Percentiles rank a stretch among this genome's conserved stretches.
Evolutionary conservation across 2,888 invertebrate genomes (phyloP).

Genomic region (Portevinia maculata): DNA sequence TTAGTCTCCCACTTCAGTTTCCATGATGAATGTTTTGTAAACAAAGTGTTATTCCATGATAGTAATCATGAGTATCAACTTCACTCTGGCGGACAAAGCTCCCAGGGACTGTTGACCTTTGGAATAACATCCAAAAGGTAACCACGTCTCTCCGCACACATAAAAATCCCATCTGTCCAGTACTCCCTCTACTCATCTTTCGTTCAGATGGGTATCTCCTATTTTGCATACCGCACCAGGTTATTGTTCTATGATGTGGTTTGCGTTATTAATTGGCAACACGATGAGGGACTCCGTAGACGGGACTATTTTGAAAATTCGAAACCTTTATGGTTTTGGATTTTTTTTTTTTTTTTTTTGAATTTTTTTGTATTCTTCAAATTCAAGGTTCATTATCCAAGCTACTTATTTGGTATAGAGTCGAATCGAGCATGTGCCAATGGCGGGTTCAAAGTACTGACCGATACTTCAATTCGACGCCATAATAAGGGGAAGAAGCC

Average conservation of each 20-base stretch:
- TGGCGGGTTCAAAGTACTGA: conserved; percentile 58
- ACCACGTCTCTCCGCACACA: conserved; percentile 2
- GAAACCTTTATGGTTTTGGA: conserved; percentile 45
- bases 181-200: background rate
- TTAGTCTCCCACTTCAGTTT: conserved; percentile 21
- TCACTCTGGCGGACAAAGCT: conserved; percentile 29
- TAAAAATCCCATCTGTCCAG: background rate
- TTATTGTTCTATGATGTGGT: conserved; percentile 64
- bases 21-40: conserved; percentile 52
- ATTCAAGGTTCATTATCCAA: conserved; percentile 28
- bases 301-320: conserved; percentile 43
- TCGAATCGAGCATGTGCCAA: conserved; percentile 24
- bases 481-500: conserved; percentile 49
- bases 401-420: conserved; percentile 13
- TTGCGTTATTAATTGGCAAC: conserved; percentile 66
- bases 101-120: conserved; percentile 34
- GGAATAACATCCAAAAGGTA: conserved; percentile 14
- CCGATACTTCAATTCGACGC: conserved; percentile 21
- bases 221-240: conserved; percentile 42
- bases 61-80: conserved; percentile 15
- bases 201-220: conserved; percentile 26
- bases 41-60: conserved; percentile 35
- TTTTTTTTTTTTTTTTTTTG: conserved; percentile 21
- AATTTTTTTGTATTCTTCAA: background rate
- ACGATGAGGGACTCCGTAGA: conserved; percentile 47